Evolutionary conservation across 2,113 vertebrate species (phyloP), one percentile per base, ranked within the genome.

Genomic region (Osmerus eperlanus): DNA sequence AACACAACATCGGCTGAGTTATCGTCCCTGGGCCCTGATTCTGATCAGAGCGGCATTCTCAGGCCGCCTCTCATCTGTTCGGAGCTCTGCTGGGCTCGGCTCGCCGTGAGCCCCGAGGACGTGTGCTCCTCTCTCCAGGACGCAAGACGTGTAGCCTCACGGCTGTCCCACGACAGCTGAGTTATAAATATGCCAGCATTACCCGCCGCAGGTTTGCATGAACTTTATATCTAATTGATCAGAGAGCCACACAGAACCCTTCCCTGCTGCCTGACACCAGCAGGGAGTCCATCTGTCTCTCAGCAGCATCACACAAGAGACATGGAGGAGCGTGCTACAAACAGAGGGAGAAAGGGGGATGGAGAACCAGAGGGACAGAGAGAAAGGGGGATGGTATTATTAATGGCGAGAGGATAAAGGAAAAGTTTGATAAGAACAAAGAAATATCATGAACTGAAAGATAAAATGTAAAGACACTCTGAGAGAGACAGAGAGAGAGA

Each of bases 161-260:
- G 65, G 65, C 67, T 14, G 54, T 77, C 60, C 71, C 68, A 58
- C 23, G 63, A 67, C 55, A 19, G 51, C 60, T 4, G 73, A 71
- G 72, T 67, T 65, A 68, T 68, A 79, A 78, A 74, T 59, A 74
- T 52, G 70, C 7, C 68, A 80, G 68, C 67, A 0, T 21, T 76
- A 76, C 75, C 75, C n/a, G 12, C 79, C 59, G 59, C 72, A 68
- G 69, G 73, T 76, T 74, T 78, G 67, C 65, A 58, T 83, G 80
- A 84, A 84, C 83, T 81, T 87, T 81, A 76, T 60, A 73, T 89
- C 81, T 78, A 81, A 89, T 85, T 83, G 76, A 90, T 88, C 76
- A 80, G 72, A 67, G 53, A 58, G 47, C 13, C 64, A 23, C 55
- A 70, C 59, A 70, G 55, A 64, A 73, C 16, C 55, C 13, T 72